Conservation (phyloP, 2,888 invertebrate genomes). For the Phengaris arion region DNA sequence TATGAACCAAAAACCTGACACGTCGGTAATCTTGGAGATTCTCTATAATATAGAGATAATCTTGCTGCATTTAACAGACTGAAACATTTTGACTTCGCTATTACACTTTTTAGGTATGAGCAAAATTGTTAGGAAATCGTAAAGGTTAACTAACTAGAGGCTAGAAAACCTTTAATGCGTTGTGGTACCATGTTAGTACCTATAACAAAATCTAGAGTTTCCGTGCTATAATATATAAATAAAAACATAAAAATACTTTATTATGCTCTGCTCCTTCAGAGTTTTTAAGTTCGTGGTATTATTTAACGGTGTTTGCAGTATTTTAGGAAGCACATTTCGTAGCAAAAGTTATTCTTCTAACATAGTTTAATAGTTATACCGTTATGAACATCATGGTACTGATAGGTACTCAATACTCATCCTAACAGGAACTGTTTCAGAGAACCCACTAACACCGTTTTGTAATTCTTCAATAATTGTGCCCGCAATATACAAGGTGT, state of each 20-base stretch:
- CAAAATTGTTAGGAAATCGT: background rate
- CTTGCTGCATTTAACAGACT: background rate
- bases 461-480: background rate
- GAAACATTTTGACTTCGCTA: background rate
- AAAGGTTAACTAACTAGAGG: background rate
- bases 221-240: no score
- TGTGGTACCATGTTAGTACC: no score
- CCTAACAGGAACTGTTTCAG: slow-evolving; percentile 30
- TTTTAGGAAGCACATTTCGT: background rate
- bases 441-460: slow-evolving; percentile 28
- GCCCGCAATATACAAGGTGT: no score
- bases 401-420: slow-evolving; percentile 23
- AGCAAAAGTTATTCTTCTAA: slow-evolving; percentile 8
- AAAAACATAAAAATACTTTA: no score
- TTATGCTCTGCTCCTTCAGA: no score
- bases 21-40: background rate
- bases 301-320: no score
- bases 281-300: no score
- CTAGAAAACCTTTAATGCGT: background rate
- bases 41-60: no score
- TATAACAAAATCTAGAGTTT: no score
- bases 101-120: background rate
- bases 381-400: slow-evolving; percentile 23
- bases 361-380: slow-evolving; percentile 19
- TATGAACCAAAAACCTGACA: slow-evolving; percentile 14